Percentiles rank a stretch among this genome's conserved stretches.
Evolutionary conservation across 2,113 vertebrate species (phyloP).

Genomic region (Hypanus sabinus): DNA sequence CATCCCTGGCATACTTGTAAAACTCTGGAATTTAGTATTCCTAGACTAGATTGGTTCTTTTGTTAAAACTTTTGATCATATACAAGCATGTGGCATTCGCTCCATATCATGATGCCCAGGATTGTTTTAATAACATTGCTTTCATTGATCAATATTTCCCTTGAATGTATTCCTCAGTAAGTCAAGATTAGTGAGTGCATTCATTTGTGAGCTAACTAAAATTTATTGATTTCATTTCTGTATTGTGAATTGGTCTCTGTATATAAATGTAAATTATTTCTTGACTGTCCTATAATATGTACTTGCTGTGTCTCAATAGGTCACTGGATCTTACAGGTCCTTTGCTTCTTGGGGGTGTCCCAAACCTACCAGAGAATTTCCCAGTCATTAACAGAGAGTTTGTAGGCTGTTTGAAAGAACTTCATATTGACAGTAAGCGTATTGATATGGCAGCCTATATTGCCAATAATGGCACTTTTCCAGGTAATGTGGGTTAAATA

Average conservation of each 20-base stretch:
- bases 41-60: not conserved
- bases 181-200: not conserved
- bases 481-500: conserved; percentile 58
- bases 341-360: conserved; percentile 88
- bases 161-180: not conserved
- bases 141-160: not conserved
- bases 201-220: not conserved
- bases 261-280: not conserved
- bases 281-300: not conserved
- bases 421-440: conserved; percentile 82
- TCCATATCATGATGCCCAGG: not conserved
- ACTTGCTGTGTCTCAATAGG: not conserved
- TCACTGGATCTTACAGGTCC: conserved; percentile 95
- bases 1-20: not conserved
- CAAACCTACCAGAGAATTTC: conserved; percentile 92
- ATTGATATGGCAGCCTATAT: conserved; percentile 88
- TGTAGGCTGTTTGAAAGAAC: conserved; percentile 88
- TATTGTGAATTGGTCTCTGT: not conserved
- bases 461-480: conserved; percentile 83
- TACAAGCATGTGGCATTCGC: not conserved
- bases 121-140: not conserved
- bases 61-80: not conserved
- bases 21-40: not conserved
- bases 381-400: conserved; percentile 83
- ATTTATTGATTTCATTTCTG: not conserved